A percentile compares a stretch with the other conserved stretches of the same genome.
phyloP scores from a whole-genome alignment of 2,888 invertebrate species.

The Thera obeliscata region DNA sequence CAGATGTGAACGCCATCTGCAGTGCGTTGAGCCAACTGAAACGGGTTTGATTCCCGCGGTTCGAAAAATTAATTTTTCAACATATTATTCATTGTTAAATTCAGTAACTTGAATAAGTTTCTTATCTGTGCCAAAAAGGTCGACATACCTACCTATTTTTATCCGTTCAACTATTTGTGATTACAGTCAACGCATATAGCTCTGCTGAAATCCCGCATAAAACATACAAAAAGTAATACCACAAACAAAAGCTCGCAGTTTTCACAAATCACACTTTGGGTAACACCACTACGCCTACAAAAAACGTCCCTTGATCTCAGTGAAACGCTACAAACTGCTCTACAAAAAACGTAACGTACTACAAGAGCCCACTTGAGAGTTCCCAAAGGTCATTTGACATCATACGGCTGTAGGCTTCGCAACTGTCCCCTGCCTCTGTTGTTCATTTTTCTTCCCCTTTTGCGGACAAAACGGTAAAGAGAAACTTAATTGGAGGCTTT shows the following conservation, averaged over 20 bases:
- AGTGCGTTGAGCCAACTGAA: too few relatives aligned
- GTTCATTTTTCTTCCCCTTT: conserved; percentile 81
- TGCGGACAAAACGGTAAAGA: conserved; percentile 78
- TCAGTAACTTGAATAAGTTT: too few relatives aligned
- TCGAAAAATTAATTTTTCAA: too few relatives aligned
- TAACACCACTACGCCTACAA: conserved; percentile 31
- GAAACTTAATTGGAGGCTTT: conserved; percentile 84
- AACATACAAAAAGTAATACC: conserved; percentile 11
- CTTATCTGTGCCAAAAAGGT: too few relatives aligned
- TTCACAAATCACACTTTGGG: conserved; percentile 36
- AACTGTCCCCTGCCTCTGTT: conserved; percentile 72
- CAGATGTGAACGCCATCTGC: too few relatives aligned
- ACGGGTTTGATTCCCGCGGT: too few relatives aligned
- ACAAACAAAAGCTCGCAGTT: conserved; percentile 23
- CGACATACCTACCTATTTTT: too few relatives aligned
- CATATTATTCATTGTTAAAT: too few relatives aligned
- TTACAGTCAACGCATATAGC: too few relatives aligned
- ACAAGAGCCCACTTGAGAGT: conserved; percentile 49
- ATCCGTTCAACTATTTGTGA: too few relatives aligned
- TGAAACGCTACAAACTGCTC: conserved; percentile 46
- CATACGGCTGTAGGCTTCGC: conserved; percentile 58
- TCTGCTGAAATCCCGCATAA: not conserved
- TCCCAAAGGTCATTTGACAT: conserved; percentile 63
- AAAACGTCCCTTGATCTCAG: conserved; percentile 38
- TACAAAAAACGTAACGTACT: conserved; percentile 46